Conservation (phyloP, 2,888 invertebrate species). For the Sarcophaga carnaria region DNA sequence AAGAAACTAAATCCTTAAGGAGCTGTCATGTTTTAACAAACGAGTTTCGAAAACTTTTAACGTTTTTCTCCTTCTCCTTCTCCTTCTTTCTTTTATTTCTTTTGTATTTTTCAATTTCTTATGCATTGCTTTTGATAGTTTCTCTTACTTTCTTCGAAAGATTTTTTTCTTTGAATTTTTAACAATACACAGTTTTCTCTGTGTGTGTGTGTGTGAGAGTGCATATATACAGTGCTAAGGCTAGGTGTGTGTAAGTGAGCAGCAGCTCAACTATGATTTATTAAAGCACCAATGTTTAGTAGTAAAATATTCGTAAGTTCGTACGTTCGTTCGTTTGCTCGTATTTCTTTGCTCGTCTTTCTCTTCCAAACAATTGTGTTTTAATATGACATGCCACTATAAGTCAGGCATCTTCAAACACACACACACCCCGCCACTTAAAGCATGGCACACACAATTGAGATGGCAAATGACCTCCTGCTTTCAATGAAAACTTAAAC, state of each 20-base stretch:
- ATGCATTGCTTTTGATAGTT: background rate
- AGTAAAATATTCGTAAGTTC: background rate
- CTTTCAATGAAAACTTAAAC: background rate
- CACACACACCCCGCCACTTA: conserved; percentile 12
- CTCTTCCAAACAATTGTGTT: background rate
- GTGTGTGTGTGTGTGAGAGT: no score
- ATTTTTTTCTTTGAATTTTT: background rate
- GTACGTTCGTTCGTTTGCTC: background rate
- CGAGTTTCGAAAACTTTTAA: conserved; percentile 3
- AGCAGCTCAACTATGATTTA: conserved; percentile 12
- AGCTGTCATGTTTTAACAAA: conserved; percentile 34
- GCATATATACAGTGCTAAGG: background rate
- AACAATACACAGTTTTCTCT: background rate
- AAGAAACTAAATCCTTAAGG: conserved; percentile 4
- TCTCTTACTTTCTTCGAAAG: background rate
- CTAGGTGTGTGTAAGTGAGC: background rate
- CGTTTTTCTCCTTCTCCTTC: background rate
- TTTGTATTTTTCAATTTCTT: background rate
- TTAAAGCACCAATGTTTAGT: conserved; percentile 17
- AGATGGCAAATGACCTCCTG: conserved; percentile 49
- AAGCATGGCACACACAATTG: conserved; percentile 35
- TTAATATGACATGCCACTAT: background rate
- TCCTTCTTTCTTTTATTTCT: background rate
- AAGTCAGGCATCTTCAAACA: background rate
- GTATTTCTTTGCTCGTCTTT: background rate